These are phyloP conservation scores for Bombus waltoni DNA, from an alignment of 1,140 invertebrate species.

Conservation along the genomic window DNA sequence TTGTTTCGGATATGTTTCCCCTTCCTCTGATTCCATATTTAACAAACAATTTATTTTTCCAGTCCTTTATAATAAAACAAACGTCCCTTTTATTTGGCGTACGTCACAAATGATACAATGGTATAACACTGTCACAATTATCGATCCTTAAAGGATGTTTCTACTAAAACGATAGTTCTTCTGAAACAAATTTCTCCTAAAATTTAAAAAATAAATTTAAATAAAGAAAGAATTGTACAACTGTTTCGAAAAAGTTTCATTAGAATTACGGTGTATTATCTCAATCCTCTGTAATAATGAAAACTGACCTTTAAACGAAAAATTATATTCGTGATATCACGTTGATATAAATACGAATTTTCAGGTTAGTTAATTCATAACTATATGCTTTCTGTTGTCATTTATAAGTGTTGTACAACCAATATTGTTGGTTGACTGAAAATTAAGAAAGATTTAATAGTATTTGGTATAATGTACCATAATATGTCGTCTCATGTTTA, in stretches of 20 bases:
- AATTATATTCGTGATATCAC: neutral
- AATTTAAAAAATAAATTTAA: neutral
- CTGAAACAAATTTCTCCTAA: neutral
- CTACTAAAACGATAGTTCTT: neutral
- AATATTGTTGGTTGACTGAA: neutral
- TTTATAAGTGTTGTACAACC: neutral
- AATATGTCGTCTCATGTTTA: neutral
- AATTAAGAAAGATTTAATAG: neutral
- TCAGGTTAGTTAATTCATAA: neutral
- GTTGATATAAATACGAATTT: neutral
- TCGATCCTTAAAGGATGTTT: constrained; percentile 11
- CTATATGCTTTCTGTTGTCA: neutral
- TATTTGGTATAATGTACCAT: neutral
- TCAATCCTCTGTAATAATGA: neutral
- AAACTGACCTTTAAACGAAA: neutral
- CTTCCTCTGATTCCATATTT: constrained; percentile 63
- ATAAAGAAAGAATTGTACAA: neutral
- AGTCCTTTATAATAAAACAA: neutral
- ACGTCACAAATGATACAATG: neutral
- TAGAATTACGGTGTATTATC: neutral
- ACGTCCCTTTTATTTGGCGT: neutral
- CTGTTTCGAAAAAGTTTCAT: neutral
- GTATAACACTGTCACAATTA: neutral
- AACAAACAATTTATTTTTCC: neutral
- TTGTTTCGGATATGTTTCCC: constrained; percentile 41